Base-by-base conservation (phyloP, 2,888 invertebrate genomes). In the Orthosia gracilis region DNA sequence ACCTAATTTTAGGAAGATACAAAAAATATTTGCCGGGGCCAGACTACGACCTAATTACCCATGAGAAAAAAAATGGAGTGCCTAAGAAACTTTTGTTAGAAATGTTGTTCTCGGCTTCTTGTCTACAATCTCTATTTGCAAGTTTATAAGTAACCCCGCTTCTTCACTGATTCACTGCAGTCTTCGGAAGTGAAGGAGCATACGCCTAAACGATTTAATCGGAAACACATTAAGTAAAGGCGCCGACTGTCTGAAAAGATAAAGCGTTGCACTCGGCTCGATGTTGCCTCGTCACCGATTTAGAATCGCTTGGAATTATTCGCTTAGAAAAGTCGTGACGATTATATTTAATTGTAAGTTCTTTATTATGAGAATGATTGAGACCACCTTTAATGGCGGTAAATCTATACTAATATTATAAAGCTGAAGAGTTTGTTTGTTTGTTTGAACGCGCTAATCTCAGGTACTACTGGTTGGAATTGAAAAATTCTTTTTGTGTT, bases 161-260 rank as follows among this genome's bases (percentile, higher is more conserved):
- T 23, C 26, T 58, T 58, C 49, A n/a, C 31, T 54, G 45, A 23
- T 58, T 58, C 49, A n/a, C 31, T 45, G 45, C 68, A 69, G 52
- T 71, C 62, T 81, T 78, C 58, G 66, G 69, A 74, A 79, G 67
- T 84, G 84, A 87, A 80, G 74, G 61, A 81, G 82, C 80, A 83
- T 85, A 82, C 81, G 79, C 80, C 83, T 85, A 83, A 80, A 74
- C 84, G 84, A 85, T 88, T 88, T 85, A 86, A 87, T 86, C 78
- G 84, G 84, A 82, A 87, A 87, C 65, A 80, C 84, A 87, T 89
- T 87, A 86, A 83, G 81, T 75, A 82, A 80, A 85, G 85, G 88
- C 88, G 84, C 85, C 88, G 84, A 82, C 85, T 82, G 88, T 83
- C 85, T 81, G 75, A 69, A 71, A 69, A 82, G 83, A 88, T 84